Evolutionary conservation across 2,888 invertebrate species (phyloP).

Genomic region (Orchesella flavescens): DNA sequence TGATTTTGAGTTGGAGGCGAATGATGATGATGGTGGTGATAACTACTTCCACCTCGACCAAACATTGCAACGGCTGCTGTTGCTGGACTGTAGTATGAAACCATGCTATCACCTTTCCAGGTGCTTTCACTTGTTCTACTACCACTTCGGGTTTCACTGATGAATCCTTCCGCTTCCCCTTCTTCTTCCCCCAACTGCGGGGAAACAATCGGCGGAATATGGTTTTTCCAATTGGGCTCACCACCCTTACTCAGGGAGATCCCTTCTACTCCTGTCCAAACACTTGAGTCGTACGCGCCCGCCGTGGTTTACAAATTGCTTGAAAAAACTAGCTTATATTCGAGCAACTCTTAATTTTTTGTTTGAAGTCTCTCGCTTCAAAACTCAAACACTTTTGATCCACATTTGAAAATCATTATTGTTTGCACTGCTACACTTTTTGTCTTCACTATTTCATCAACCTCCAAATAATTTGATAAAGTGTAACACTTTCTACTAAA

Average conservation of each 20-base stretch:
- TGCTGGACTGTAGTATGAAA: slow-evolving; percentile 71
- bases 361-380: not conserved
- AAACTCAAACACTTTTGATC: not conserved
- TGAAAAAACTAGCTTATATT: not conserved
- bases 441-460: no score
- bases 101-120: slow-evolving; percentile 68
- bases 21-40: slow-evolving; percentile 70
- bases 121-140: slow-evolving; percentile 49
- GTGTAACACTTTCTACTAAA: no score
- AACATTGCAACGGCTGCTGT: slow-evolving; percentile 70
- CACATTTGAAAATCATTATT: no score
- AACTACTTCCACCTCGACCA: slow-evolving; percentile 68
- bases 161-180: slow-evolving; percentile 53
- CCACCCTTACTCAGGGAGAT: slow-evolving; percentile 29
- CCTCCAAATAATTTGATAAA: no score
- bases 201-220: slow-evolving; percentile 59
- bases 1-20: slow-evolving; percentile 70
- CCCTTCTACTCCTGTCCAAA: slow-evolving; percentile 35
- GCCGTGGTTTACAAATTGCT: slow-evolving; percentile 38
- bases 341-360: not conserved
- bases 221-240: slow-evolving; percentile 42
- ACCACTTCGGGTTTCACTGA: slow-evolving; percentile 50
- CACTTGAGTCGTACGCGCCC: not conserved
- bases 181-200: slow-evolving; percentile 61
- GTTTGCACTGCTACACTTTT: no score